Conservation (phyloP, 1,140 invertebrate genomes). For the Kradibia gibbosae region DNA sequence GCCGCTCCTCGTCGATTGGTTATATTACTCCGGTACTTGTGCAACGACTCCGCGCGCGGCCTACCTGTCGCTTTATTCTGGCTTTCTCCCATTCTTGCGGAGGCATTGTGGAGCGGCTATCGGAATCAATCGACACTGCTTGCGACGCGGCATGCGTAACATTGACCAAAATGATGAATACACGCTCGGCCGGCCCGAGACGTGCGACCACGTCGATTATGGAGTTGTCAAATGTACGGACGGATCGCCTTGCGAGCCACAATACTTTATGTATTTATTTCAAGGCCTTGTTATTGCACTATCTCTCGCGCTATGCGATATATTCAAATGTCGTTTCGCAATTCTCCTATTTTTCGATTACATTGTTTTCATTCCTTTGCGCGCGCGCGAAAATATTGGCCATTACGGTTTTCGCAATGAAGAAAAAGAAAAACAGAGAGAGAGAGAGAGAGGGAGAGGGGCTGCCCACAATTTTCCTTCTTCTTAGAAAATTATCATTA, state of each 20-base stretch:
- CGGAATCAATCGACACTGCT: neutral
- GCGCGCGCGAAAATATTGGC: no score
- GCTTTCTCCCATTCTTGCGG: constrained; percentile 59
- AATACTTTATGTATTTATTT: neutral
- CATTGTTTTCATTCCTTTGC: no score
- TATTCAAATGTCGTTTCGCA: no score
- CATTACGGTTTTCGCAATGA: no score
- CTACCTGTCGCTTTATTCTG: constrained; percentile 1
- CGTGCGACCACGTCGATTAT: neutral
- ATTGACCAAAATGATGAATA: neutral
- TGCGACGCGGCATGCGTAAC: neutral
- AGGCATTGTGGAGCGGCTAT: neutral
- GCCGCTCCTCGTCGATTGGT: constrained; percentile 59
- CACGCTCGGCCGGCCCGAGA: neutral
- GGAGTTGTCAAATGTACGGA: neutral
- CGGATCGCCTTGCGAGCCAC: neutral
- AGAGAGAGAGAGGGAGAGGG: no score
- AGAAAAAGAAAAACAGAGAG: no score
- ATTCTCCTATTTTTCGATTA: no score
- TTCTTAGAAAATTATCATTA: no score
- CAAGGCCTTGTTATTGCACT: constrained; percentile 1
- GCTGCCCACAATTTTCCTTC: no score
- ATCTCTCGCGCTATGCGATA: neutral
- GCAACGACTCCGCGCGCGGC: constrained; percentile 48
- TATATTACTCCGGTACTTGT: constrained; percentile 62